Base-by-base conservation (phyloP, 2,888 invertebrate genomes). In the Trichacis sp. region DNA sequence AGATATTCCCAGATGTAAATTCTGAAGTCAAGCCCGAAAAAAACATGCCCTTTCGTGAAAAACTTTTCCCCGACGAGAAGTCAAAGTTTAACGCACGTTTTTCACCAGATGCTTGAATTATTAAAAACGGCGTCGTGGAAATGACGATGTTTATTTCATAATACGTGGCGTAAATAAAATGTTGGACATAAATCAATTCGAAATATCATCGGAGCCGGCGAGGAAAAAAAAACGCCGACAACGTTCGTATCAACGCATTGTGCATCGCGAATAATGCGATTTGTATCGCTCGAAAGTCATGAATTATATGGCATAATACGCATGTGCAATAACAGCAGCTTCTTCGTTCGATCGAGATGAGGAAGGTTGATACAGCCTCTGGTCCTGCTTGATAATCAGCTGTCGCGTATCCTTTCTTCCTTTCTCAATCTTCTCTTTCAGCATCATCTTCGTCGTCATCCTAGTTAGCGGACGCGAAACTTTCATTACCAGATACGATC, bases 401-500 rank as follows among this genome's bases (percentile, higher is more conserved):
- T 62, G 65, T 64, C 58, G 55, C 64, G 53, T 54, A 61, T 49
- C 48, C 60, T 69, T 69, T 73, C 62, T 64, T 70, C 55, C 48
- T 54, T 54, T 42, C 52, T 30, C 52, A 11, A 49, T 55, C 42
- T 55, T 29, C 30, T 55, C 53, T 43, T 50, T 53, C 40, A 53
- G 42, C 54, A n/a, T 56, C 58, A 45, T 54, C 66, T 62, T 74
- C 64, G 60, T 64, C 64, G 64, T 63, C 73, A 69, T 77, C 71
- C 72, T 75, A 75, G 73, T 77, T 75, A 76, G 73, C 55, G 42
- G 53, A 45, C 66, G 68, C 62, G 61, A 56, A 59, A 65, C 67
- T 71, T 73, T 69, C 74, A 72, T 76, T 77, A 76, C 73, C 70
- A 58, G 56, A 54, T 70, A 75, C 73, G 71, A 78, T 80, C 74